phyloP scores from a whole-genome alignment of 2,113 vertebrate genomes.

The human region GRCh38 chr15:93145001-93145500 shows the following conservation, averaged over 20 bases:
- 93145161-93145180: not conserved
- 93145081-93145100: constrained; percentile 38
- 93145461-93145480: not conserved
- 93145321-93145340: not conserved
- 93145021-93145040: constrained; percentile 48
- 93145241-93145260: constrained; percentile 36
- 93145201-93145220: constrained; percentile 28
- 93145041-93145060: constrained; percentile 31
- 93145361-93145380: not conserved
- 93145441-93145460: not conserved
- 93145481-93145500: not conserved
- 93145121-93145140: constrained; percentile 45
- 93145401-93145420: rapidly evolving
- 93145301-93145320: not conserved
- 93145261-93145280: not conserved
- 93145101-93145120: constrained; percentile 18
- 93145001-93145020: not conserved
- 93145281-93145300: not conserved
- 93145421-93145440: not conserved
- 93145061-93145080: constrained; percentile 57
- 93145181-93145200: constrained; percentile 14
- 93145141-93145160: constrained; percentile 17
- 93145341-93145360: not conserved
- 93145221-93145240: constrained; percentile 33
- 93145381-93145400: not conserved